These are phyloP conservation scores for Tetranychus piercei DNA, from an alignment of 2,888 invertebrate genomes.

Conservation along the genomic window DNA sequence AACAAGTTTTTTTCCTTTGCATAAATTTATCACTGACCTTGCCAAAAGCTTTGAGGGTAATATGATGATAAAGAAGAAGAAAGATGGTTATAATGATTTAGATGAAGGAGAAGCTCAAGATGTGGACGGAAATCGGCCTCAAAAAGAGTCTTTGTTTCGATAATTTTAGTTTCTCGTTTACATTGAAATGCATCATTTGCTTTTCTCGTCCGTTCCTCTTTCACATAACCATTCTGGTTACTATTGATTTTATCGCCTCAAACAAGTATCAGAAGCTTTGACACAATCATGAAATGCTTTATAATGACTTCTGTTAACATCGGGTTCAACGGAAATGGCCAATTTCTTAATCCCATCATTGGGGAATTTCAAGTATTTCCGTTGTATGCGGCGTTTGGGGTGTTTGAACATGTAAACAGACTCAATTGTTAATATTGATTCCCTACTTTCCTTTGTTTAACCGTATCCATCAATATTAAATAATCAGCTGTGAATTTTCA, in stretches of 20 bases:
- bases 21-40: background rate
- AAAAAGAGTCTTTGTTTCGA: background rate
- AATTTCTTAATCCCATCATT: no score
- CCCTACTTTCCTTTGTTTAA: no score
- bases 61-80: background rate
- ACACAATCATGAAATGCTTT: no score
- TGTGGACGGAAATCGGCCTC: background rate
- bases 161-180: background rate
- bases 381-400: no score
- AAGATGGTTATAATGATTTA: background rate
- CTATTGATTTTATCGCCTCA: background rate
- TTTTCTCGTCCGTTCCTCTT: background rate
- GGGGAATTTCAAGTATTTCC: no score
- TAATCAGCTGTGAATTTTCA: no score
- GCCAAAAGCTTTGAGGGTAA: background rate
- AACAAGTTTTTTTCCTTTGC: background rate
- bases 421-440: no score
- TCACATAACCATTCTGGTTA: background rate
- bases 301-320: no score
- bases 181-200: background rate
- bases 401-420: no score
- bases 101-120: background rate
- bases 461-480: no score
- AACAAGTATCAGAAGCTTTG: no score
- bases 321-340: no score